These are phyloP conservation scores for Mycteria americana DNA, from an alignment of 2,797 vertebrate genomes.

Conservation along the genomic window DNA sequence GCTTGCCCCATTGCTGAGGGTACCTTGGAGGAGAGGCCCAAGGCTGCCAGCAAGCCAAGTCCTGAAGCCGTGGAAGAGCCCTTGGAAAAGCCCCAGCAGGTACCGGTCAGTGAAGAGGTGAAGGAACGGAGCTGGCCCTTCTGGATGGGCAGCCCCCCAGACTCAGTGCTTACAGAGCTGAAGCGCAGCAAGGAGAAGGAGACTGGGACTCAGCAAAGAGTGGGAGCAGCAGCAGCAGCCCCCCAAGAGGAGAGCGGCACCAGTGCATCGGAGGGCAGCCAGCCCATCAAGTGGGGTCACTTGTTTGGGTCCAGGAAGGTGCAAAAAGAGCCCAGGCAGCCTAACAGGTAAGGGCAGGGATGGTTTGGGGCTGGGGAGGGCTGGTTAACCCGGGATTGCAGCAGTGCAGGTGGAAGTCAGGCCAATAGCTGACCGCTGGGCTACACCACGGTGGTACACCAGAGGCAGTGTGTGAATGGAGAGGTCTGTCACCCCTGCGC, in stretches of 20 bases:
- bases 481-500: background rate
- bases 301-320: constrained; percentile 87
- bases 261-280: constrained; percentile 45
- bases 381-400: background rate
- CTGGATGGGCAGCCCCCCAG: constrained; percentile 97
- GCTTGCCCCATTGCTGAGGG: constrained; percentile 77
- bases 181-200: constrained; percentile 82
- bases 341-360: constrained; percentile 71
- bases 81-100: constrained; percentile 42
- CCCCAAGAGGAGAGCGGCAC: constrained; percentile 34
- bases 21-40: constrained; percentile 3
- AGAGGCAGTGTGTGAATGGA: background rate
- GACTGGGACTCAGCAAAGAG: background rate
- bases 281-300: constrained; percentile 86
- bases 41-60: background rate
- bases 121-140: constrained; percentile 78
- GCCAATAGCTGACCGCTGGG: accelerated
- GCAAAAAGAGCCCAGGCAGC: constrained; percentile 74
- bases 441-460: background rate
- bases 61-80: background rate
- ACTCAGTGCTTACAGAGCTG: constrained; percentile 85
- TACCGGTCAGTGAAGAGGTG: background rate
- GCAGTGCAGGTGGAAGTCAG: background rate
- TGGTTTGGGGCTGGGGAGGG: constrained; percentile 3
- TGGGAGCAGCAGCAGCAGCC: constrained; percentile 12